Evolutionary conservation across 2,797 vertebrate genomes (phyloP).

Genomic region (Pterois miles): DNA sequence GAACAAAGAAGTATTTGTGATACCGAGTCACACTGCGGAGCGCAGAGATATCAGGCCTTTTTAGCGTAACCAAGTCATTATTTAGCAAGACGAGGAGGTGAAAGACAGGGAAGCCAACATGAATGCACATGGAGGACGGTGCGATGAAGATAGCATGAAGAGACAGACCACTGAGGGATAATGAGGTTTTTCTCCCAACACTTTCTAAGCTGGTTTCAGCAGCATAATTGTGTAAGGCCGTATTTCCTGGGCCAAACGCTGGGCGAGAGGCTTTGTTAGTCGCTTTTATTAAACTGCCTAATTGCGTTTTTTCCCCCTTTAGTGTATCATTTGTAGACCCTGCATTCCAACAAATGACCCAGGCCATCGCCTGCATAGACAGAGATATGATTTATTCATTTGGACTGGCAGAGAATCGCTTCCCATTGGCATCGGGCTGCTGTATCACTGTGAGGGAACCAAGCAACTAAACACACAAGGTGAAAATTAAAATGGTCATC

Average conservation of each 20-base stretch:
- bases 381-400: constrained; percentile 80
- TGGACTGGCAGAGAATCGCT: constrained; percentile 51
- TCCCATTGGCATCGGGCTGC: constrained; percentile 56
- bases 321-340: constrained; percentile 77
- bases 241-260: constrained; percentile 65
- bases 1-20: constrained; percentile 23
- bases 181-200: constrained; percentile 59
- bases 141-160: constrained; percentile 34
- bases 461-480: constrained; percentile 37
- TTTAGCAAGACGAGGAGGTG: constrained; percentile 35
- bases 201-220: constrained; percentile 39
- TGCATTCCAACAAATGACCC: constrained; percentile 78
- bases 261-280: constrained; percentile 63
- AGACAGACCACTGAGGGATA: constrained; percentile 51
- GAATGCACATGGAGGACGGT: constrained; percentile 14
- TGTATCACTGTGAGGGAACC: constrained; percentile 30
- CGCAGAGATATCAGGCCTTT: constrained; percentile 7
- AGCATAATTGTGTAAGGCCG: constrained; percentile 66
- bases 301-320: constrained; percentile 81
- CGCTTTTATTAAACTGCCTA: constrained; percentile 80
- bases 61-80: constrained; percentile 38
- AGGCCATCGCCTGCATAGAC: constrained; percentile 60
- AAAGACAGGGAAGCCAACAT: neutral
- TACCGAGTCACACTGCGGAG: neutral
- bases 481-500: constrained; percentile 44